These are phyloP conservation scores for Drosophila jambulina DNA, from an alignment of 1,140 invertebrate species.

Conservation along the genomic window DNA sequence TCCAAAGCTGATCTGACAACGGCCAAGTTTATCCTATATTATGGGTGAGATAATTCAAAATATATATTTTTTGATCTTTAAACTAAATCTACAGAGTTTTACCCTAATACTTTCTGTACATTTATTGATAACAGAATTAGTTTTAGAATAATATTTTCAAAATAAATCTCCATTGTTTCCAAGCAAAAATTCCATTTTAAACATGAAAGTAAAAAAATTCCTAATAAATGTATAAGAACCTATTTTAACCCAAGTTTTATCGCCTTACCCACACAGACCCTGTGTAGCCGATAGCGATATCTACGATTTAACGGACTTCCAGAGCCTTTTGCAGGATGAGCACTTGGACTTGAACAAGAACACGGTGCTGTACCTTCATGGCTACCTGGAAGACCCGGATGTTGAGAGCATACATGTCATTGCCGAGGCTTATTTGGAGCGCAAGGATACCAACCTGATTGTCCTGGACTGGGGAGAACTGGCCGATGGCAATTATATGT, in stretches of 20 bases:
- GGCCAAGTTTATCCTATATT: conserved; percentile 75
- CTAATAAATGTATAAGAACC: not conserved
- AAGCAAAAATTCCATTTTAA: not conserved
- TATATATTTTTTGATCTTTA: not conserved
- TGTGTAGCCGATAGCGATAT: conserved; percentile 75
- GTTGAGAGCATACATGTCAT: conserved; percentile 87
- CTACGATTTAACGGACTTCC: conserved; percentile 71
- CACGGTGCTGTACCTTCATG: conserved; percentile 87
- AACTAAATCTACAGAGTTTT: too few relatives aligned
- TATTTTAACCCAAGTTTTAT: conserved; percentile 1
- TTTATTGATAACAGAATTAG: not conserved
- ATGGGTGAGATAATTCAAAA: conserved; percentile 48
- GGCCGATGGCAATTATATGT: conserved; percentile 86
- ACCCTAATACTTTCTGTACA: not conserved
- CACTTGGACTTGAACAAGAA: conserved; percentile 86
- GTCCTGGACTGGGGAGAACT: conserved; percentile 88
- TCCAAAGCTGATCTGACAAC: conserved; percentile 67
- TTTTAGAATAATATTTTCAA: not conserved
- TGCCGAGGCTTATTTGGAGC: conserved; percentile 83
- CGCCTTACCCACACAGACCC: conserved; percentile 46
- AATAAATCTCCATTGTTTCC: not conserved
- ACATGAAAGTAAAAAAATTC: not conserved
- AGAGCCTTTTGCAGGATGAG: conserved; percentile 75
- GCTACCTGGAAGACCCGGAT: conserved; percentile 87
- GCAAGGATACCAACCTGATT: conserved; percentile 85